Percentiles rank a stretch among this genome's conserved stretches.
Evolutionary conservation across 1,140 invertebrate species (phyloP).

Genomic region (Bradysia coprophila): DNA sequence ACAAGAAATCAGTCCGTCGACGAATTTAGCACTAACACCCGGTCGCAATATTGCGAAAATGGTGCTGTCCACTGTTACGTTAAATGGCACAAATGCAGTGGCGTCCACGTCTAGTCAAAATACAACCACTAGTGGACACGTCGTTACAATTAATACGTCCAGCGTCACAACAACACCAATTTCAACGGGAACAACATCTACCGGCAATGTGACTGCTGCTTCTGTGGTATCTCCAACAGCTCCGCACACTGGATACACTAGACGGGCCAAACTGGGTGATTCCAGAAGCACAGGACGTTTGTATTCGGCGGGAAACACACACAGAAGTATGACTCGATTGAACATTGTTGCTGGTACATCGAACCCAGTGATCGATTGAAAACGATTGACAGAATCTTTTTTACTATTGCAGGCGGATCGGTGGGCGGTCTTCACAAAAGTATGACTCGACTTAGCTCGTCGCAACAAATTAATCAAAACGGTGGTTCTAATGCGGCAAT

Average conservation of each 20-base stretch:
- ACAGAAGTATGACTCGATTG: conserved; percentile 51
- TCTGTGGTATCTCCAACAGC: conserved; percentile 10
- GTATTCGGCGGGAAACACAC: conserved; percentile 43
- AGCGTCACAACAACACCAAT: background rate
- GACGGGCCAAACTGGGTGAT: conserved; percentile 41
- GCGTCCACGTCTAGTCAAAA: conserved; percentile 5
- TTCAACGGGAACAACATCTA: background rate
- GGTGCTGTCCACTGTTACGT: conserved; percentile 1
- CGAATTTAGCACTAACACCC: conserved; percentile 2
- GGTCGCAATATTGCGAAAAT: conserved; percentile 2
- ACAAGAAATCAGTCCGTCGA: background rate
- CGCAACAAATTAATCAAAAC: conserved; percentile 37
- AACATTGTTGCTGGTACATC: conserved; percentile 35
- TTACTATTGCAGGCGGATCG: conserved; percentile 31
- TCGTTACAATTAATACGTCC: conserved; percentile 5
- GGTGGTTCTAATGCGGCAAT: conserved; percentile 9
- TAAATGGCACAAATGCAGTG: conserved; percentile 4
- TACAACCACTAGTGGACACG: conserved; percentile 3
- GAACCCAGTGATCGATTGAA: background rate
- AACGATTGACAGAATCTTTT: background rate
- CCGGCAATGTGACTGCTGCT: conserved; percentile 2
- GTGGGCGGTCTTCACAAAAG: conserved; percentile 61
- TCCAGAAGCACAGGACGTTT: conserved; percentile 46
- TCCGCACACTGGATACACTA: conserved; percentile 31
- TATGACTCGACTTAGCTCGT: conserved; percentile 59